A percentile compares a stretch with the other conserved stretches of the same genome.
phyloP scores from a whole-genome alignment of 2,113 vertebrate species.

The Thunnus maccoyii region DNA sequence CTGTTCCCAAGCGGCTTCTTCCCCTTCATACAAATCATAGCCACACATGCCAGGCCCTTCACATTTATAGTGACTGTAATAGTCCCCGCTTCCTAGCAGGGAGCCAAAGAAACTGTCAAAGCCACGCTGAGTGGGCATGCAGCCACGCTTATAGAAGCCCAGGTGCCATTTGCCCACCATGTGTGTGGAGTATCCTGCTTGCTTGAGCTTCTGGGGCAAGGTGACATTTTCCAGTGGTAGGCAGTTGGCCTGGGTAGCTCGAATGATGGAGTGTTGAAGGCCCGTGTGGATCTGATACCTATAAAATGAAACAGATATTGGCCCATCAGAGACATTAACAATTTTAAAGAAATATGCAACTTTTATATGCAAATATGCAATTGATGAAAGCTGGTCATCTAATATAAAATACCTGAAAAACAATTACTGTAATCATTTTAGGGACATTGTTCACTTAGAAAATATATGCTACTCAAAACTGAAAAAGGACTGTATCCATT shows the following conservation, averaged over 20 bases:
- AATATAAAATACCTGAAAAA: background rate
- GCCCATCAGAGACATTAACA: background rate
- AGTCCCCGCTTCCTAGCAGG: slow-evolving; percentile 94
- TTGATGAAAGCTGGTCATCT: background rate
- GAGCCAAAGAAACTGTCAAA: slow-evolving; percentile 98
- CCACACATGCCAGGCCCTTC: slow-evolving; percentile 94
- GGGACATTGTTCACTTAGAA: too few relatives aligned
- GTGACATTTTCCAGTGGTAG: slow-evolving; percentile 94
- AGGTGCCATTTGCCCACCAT: slow-evolving; percentile 99
- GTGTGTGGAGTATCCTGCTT: slow-evolving; percentile 94
- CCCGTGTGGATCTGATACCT: slow-evolving; percentile 99
- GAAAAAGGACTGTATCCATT: background rate
- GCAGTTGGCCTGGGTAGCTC: slow-evolving; percentile 95
- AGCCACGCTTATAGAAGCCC: slow-evolving; percentile 95
- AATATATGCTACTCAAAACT: background rate
- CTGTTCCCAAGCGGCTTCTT: slow-evolving; percentile 94
- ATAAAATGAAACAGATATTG: slow-evolving; percentile 30
- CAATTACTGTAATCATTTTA: too few relatives aligned
- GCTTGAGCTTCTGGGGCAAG: slow-evolving; percentile 95
- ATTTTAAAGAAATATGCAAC: background rate
- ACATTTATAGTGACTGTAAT: slow-evolving; percentile 98
- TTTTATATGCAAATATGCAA: too few relatives aligned
- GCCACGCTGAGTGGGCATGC: slow-evolving; percentile 94
- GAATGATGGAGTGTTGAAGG: slow-evolving; percentile 96
- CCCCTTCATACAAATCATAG: slow-evolving; percentile 95